These are phyloP conservation scores for Lamellibrachia luymesi DNA, from an alignment of 1,140 invertebrate genomes.

Conservation along the genomic window DNA sequence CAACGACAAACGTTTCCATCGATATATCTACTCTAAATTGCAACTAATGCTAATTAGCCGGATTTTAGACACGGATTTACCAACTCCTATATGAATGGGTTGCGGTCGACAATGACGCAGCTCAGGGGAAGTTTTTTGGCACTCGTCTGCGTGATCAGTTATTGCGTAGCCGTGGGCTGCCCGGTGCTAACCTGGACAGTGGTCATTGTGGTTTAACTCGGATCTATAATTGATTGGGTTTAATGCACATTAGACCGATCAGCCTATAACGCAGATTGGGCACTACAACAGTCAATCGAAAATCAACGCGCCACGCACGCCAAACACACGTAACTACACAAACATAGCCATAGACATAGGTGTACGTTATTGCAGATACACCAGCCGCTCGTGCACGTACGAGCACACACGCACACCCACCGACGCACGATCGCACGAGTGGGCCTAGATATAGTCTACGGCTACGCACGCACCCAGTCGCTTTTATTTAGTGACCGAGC, in stretches of 20 bases:
- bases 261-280: not conserved
- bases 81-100: too few relatives aligned
- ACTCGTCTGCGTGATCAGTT: not conserved
- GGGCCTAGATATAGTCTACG: not conserved
- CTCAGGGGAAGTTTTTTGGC: not conserved
- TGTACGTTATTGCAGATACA: too few relatives aligned
- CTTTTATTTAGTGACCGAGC: not conserved
- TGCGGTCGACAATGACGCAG: not conserved
- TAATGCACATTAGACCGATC: not conserved
- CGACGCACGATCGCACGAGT: too few relatives aligned
- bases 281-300: too few relatives aligned
- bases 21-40: too few relatives aligned
- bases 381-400: too few relatives aligned
- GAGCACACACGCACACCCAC: too few relatives aligned
- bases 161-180: too few relatives aligned
- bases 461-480: not conserved
- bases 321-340: not conserved
- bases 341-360: not conserved
- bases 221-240: not conserved
- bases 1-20: too few relatives aligned
- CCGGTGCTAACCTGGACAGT: not conserved
- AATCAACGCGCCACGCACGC: not conserved
- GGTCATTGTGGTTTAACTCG: not conserved
- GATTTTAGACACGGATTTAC: too few relatives aligned
- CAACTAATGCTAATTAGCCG: too few relatives aligned